Base-by-base conservation (phyloP, 2,888 invertebrate species). In the Cheilosia pagana region DNA sequence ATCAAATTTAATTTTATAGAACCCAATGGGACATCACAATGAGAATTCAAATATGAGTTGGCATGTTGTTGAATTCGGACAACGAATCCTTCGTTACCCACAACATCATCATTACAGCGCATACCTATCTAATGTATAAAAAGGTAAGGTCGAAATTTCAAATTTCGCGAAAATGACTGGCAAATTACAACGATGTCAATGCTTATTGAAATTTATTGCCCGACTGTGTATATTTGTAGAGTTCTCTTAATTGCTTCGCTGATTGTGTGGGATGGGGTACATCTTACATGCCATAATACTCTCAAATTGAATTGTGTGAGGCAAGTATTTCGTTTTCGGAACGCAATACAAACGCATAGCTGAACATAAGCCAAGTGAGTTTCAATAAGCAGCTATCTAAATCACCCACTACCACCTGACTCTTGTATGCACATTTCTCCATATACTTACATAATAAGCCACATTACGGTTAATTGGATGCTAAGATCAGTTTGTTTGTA, bases 181-280 rank as follows among this genome's bases (percentile, higher is more conserved):
- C 4, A 28, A 60, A 60, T 43, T 25, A 16, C 14, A 28, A 10
- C 5, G 25, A 43, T 41, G 43, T 28, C 39, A 67, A 45, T 53
- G 62, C 28, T 75, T 68, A 63, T 75, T 75, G 43, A 74, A 75
- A 81, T 81, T 81, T 68, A 75, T 75, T 35, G 50, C 74, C 35
- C 62, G 23, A 74, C 74, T 55, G 53, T 62, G 74, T 35, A 68
- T 68, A 68, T 35, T 48, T 72, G 28, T 50, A 28, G 16, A 7
- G 41, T 50, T 25, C 12, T 19, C 7, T n/a, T 19, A 16, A 25
- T 14, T 16, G 28, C 25, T 45, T 19, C 19, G 6, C 3, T 35
- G 35, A 35, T 35, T 35, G 35, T 35, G 21, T 10, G 25, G 21
- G 28, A 19, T 28, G 53, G 31, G 31, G 8, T 14, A 12, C n/a